Evolutionary conservation across 1,140 invertebrate species (phyloP).

Genomic region (Nebria ingens): DNA sequence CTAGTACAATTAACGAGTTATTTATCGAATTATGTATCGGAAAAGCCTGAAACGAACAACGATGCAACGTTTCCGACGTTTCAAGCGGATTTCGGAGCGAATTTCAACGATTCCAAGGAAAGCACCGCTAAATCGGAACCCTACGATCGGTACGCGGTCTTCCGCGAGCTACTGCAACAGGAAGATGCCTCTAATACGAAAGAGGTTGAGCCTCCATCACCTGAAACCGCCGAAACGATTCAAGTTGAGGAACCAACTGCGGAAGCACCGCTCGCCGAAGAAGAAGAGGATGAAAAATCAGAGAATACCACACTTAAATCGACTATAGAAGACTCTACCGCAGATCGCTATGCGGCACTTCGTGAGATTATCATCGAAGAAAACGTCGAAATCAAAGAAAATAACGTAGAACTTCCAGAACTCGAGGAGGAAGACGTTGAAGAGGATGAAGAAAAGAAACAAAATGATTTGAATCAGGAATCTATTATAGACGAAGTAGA

Average conservation of each 20-base stretch:
- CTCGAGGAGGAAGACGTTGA: constrained; percentile 39
- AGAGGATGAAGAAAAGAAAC: constrained; percentile 24
- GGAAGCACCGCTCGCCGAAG: constrained; percentile 24
- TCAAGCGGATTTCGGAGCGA: constrained; percentile 48
- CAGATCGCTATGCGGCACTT: constrained; percentile 57
- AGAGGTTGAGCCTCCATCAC: constrained; percentile 23
- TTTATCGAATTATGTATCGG: constrained; percentile 49
- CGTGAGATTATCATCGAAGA: constrained; percentile 54
- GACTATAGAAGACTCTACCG: constrained; percentile 1
- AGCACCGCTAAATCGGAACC: constrained; percentile 25
- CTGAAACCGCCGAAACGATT: constrained; percentile 33
- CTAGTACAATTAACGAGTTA: constrained; percentile 72
- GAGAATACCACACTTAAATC: constrained; percentile 16
- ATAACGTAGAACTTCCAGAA: constrained; percentile 37
- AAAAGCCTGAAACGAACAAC: constrained; percentile 21
- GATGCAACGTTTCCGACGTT: constrained; percentile 33
- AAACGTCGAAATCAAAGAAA: constrained; percentile 34
- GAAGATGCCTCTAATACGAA: constrained; percentile 45
- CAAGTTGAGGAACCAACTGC: constrained; percentile 36
- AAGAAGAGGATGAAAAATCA: constrained; percentile 20
- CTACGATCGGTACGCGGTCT: constrained; percentile 73
- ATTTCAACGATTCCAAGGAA: constrained; percentile 49
- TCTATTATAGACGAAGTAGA: constrained; percentile 27
- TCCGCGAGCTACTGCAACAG: constrained; percentile 67
- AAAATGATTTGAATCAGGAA: constrained; percentile 14